phyloP scores from a whole-genome alignment of 2,797 vertebrate species.

The Hydrophis major region DNA sequence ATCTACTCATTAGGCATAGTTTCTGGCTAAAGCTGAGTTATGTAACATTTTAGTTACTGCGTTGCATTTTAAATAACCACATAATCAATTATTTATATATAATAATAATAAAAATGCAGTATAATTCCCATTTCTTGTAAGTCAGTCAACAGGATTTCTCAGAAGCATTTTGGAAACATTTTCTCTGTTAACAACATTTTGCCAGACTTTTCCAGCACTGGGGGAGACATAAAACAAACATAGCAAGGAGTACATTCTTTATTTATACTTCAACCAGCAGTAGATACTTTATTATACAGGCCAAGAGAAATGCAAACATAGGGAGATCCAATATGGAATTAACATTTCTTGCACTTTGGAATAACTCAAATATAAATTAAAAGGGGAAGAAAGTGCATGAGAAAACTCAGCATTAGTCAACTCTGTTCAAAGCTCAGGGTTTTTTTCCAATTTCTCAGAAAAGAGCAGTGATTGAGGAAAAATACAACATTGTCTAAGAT shows the following conservation, averaged over 20 bases:
- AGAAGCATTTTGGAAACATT: neutral
- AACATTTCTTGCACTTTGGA: slow-evolving; percentile 57
- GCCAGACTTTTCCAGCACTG: neutral
- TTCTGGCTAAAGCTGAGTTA: neutral
- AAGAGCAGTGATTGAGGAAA: neutral
- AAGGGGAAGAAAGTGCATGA: slow-evolving; percentile 36
- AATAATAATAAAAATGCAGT: neutral
- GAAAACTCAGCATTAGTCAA: slow-evolving; percentile 46
- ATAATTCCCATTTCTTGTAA: neutral
- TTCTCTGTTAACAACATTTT: neutral
- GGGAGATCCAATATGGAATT: slow-evolving; percentile 45
- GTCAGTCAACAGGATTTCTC: neutral
- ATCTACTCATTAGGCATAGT: neutral
- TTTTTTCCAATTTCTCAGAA: slow-evolving; percentile 14
- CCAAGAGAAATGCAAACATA: slow-evolving; percentile 37
- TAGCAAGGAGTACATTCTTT: neutral
- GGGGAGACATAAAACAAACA: neutral
- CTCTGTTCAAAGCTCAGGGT: slow-evolving; percentile 34
- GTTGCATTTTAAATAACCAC: neutral
- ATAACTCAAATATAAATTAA: slow-evolving; percentile 56
- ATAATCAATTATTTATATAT: neutral
- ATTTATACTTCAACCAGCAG: slow-evolving; percentile 1
- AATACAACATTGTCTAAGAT: neutral
- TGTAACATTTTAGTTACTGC: neutral
- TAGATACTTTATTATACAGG: slow-evolving; percentile 16